Conservation (phyloP, 2,797 vertebrate species). For the Micromesistius poutassou region DNA sequence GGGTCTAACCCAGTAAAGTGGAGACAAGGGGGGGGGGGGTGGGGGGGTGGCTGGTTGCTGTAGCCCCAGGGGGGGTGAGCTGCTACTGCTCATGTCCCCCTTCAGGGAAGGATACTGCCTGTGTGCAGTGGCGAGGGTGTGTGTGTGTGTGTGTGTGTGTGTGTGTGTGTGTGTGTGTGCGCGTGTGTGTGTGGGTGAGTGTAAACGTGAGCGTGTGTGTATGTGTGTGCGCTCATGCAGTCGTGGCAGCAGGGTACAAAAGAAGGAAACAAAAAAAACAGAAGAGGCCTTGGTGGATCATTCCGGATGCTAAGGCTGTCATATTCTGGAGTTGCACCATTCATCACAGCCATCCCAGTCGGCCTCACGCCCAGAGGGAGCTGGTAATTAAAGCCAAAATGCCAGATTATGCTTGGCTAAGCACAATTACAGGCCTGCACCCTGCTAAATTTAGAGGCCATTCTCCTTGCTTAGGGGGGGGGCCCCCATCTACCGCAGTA, state of each 20-base stretch:
- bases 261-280: background rate
- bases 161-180: background rate
- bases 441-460: slow-evolving; percentile 59
- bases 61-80: slow-evolving; percentile 11
- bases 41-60: background rate
- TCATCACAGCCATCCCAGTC: slow-evolving; percentile 52
- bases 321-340: slow-evolving; percentile 52
- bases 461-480: slow-evolving; percentile 44
- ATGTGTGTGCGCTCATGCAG: slow-evolving; percentile 1
- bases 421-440: slow-evolving; percentile 54
- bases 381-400: slow-evolving; percentile 62
- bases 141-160: background rate
- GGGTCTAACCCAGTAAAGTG: slow-evolving; percentile 14
- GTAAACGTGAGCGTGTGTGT: background rate
- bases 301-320: slow-evolving; percentile 34
- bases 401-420: slow-evolving; percentile 64
- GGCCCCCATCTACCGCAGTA: slow-evolving; percentile 46
- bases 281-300: slow-evolving; percentile 14
- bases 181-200: background rate
- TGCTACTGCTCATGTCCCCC: slow-evolving; percentile 15
- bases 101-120: slow-evolving; percentile 4
- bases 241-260: background rate
- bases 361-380: slow-evolving; percentile 42
- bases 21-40: slow-evolving; percentile 11
- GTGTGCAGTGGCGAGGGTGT: background rate